Evolutionary conservation across 2,797 vertebrate species (phyloP).

Genomic region (Apodemus agrarius): DNA sequence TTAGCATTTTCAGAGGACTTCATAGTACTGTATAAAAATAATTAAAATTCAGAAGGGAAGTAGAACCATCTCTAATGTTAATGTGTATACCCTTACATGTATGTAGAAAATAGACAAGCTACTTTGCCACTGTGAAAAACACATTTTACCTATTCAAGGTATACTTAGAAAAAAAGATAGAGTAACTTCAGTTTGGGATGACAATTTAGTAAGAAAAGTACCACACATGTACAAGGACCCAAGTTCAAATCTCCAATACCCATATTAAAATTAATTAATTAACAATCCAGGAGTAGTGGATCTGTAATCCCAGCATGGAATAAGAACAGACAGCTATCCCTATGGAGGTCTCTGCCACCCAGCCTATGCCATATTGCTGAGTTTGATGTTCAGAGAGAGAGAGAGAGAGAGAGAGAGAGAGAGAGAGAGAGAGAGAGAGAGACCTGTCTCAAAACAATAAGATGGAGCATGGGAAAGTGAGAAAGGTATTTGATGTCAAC

Average conservation of each 20-base stretch:
- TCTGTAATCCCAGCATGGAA: background rate
- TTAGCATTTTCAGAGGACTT: slow-evolving; percentile 8
- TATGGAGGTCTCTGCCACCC: background rate
- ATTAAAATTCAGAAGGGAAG: slow-evolving; percentile 28
- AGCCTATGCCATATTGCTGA: background rate
- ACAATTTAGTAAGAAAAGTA: background rate
- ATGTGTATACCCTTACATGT: too few relatives aligned
- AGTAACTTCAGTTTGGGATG: background rate
- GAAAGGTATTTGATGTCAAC: background rate
- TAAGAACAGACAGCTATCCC: background rate
- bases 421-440: background rate
- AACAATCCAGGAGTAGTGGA: background rate
- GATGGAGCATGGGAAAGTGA: background rate
- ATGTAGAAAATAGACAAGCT: background rate
- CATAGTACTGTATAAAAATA: background rate
- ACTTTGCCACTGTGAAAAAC: background rate
- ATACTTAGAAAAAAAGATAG: slow-evolving; percentile 29
- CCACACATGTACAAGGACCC: too few relatives aligned
- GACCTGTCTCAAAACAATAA: background rate
- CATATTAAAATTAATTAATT: background rate
- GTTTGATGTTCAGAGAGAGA: background rate
- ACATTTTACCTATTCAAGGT: slow-evolving; percentile 17
- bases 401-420: background rate
- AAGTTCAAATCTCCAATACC: background rate
- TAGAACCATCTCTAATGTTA: background rate